Evolutionary conservation across 1,140 invertebrate species (phyloP).

Genomic region (Diabrotica virgifera): DNA sequence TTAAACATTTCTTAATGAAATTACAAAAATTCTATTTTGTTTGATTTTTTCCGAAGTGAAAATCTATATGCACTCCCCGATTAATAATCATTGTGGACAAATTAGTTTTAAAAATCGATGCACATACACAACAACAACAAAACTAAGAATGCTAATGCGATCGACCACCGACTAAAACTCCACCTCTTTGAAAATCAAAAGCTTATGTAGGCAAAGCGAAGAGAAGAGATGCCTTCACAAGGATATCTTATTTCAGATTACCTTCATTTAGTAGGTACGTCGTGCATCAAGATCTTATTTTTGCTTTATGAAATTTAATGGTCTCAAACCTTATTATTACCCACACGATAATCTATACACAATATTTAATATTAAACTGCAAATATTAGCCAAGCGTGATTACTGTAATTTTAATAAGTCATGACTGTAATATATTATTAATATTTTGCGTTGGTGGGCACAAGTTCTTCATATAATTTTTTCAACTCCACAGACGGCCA

Average conservation of each 20-base stretch:
- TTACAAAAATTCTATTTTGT: too few relatives aligned
- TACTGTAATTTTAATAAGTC: conserved; percentile 33
- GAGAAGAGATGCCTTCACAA: conserved; percentile 20
- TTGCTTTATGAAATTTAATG: conserved; percentile 46
- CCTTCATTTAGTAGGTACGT: conserved; percentile 24
- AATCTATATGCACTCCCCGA: too few relatives aligned
- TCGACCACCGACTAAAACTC: conserved; percentile 1
- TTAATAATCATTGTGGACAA: too few relatives aligned
- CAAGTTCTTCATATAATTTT: conserved; percentile 23
- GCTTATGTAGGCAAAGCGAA: neutral
- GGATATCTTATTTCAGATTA: conserved; percentile 21
- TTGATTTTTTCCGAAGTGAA: too few relatives aligned
- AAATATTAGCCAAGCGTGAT: conserved; percentile 31
- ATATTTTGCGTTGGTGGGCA: conserved; percentile 24
- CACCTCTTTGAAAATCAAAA: neutral
- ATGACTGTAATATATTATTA: conserved; percentile 23
- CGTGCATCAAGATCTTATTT: conserved; percentile 31
- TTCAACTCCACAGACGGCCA: conserved; percentile 14
- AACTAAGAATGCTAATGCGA: neutral
- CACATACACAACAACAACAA: too few relatives aligned
- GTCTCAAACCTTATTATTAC: conserved; percentile 41
- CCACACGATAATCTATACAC: conserved; percentile 37
- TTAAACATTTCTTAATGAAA: too few relatives aligned
- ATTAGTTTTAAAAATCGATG: too few relatives aligned
- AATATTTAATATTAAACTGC: conserved; percentile 25